Evolutionary conservation across 1,140 invertebrate species (phyloP).

Genomic region (Drosophila carrolli): DNA sequence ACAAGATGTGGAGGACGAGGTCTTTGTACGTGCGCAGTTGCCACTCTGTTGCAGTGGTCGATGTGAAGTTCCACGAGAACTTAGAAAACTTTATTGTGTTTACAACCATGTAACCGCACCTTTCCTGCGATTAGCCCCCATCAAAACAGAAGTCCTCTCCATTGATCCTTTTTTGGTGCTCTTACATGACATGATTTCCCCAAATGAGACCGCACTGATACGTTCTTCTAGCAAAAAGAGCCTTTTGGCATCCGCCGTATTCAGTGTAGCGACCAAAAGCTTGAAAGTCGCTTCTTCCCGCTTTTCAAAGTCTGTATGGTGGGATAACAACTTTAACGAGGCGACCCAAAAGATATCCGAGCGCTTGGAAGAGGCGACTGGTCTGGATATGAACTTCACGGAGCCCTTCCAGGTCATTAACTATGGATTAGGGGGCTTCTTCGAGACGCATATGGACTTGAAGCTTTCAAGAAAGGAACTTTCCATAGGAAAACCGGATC

Average conservation of each 20-base stretch:
- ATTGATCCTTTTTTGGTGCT: conserved; percentile 18
- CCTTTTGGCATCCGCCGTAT: neutral
- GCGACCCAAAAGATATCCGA: neutral
- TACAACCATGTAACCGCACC: conserved; percentile 19
- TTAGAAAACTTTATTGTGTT: conserved; percentile 21
- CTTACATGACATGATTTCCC: conserved; percentile 22
- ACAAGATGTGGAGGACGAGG: rapidly evolving
- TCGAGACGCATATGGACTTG: neutral
- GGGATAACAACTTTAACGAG: neutral
- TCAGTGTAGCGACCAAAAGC: too few relatives aligned
- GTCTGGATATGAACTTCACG: conserved; percentile 6
- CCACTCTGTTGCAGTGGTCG: conserved; percentile 22
- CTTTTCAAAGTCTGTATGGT: conserved; percentile 29
- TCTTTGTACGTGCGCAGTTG: too few relatives aligned
- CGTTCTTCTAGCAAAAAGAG: neutral
- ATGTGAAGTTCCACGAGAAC: neutral
- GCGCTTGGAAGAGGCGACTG: conserved; percentile 6
- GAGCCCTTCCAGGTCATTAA: conserved; percentile 27
- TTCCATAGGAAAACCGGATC: neutral
- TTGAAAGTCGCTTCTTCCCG: neutral
- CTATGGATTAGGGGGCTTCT: conserved; percentile 25
- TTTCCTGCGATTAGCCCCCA: conserved; percentile 23
- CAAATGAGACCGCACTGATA: neutral
- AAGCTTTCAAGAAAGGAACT: neutral
- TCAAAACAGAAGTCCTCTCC: conserved; percentile 39